phyloP scores from a whole-genome alignment of 1,140 invertebrate genomes.

The Macrobrachium nipponense region DNA sequence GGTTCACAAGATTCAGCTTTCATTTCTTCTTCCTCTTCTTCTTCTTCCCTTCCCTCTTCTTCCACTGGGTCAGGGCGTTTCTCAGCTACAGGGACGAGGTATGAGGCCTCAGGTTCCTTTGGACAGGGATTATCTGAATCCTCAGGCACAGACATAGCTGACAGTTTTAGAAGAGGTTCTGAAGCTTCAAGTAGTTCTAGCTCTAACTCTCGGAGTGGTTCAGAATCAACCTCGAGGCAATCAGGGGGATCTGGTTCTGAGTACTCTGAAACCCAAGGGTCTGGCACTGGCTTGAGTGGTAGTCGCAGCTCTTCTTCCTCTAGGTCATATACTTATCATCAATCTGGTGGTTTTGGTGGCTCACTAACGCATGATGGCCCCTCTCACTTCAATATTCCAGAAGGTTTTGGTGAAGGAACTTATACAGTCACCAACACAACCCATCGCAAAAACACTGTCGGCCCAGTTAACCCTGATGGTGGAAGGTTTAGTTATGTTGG shows the following conservation, averaged over 20 bases:
- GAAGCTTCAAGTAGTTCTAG: background rate
- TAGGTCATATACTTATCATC: slow-evolving; percentile 40
- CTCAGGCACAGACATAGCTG: background rate
- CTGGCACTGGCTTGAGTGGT: background rate
- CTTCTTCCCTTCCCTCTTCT: background rate
- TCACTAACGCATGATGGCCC: background rate
- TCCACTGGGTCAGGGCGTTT: background rate
- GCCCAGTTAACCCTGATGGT: slow-evolving; percentile 30
- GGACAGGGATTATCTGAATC: background rate
- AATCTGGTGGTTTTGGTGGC: slow-evolving; percentile 21
- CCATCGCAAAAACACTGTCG: slow-evolving; percentile 21
- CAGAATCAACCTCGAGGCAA: background rate
- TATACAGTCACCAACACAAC: background rate
- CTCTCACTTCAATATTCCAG: background rate
- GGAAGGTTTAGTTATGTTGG: slow-evolving; percentile 62
- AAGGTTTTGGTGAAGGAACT: background rate
- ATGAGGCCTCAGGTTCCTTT: background rate
- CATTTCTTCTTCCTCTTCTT: slow-evolving; percentile 19
- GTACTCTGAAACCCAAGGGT: background rate
- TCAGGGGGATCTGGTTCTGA: background rate
- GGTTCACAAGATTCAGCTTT: background rate
- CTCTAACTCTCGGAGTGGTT: background rate
- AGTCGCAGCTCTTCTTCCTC: slow-evolving; percentile 33
- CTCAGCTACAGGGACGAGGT: slow-evolving; percentile 36
- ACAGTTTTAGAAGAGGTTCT: slow-evolving; percentile 5